Evolutionary conservation across 2,888 invertebrate species (phyloP).

Genomic region (Parascotia fuliginaria): DNA sequence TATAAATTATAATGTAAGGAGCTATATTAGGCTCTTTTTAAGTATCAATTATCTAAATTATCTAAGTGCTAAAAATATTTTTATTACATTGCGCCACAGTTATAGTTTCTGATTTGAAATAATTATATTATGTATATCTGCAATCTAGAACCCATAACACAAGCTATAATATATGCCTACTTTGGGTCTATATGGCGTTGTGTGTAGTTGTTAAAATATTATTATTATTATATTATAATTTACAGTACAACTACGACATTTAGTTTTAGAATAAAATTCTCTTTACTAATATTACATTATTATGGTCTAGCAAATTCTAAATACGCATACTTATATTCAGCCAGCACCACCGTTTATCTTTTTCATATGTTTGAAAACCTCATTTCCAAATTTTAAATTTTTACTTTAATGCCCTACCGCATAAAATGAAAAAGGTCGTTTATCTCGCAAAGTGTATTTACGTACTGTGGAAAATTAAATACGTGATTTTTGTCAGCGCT

Average conservation of each 20-base stretch:
- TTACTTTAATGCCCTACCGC: conserved; percentile 19
- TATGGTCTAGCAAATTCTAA: neutral
- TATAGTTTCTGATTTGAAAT: too few species aligned
- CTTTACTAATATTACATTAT: too few species aligned
- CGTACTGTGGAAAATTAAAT: conserved; percentile 41
- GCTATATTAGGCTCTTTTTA: neutral
- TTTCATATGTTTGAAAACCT: conserved; percentile 38
- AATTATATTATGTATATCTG: too few species aligned
- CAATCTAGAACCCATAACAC: too few species aligned
- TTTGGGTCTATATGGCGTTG: too few species aligned
- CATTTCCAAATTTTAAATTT: conserved; percentile 26
- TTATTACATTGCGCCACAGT: too few species aligned
- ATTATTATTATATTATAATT: too few species aligned
- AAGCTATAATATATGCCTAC: too few species aligned
- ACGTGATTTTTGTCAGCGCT: conserved; percentile 45
- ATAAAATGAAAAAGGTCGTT: conserved; percentile 42
- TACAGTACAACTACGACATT: too few species aligned
- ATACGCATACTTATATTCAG: conserved; percentile 3
- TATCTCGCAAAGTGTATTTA: conserved; percentile 48
- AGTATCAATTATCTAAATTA: neutral
- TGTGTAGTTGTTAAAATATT: too few species aligned
- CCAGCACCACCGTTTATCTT: conserved; percentile 14
- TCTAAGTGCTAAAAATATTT: neutral
- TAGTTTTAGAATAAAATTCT: too few species aligned
- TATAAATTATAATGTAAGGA: neutral